Percentiles rank a stretch among this genome's conserved stretches.
Conservation (phyloP, 2,797 vertebrate species). For the Melanotaenia maccullochi region DNA sequence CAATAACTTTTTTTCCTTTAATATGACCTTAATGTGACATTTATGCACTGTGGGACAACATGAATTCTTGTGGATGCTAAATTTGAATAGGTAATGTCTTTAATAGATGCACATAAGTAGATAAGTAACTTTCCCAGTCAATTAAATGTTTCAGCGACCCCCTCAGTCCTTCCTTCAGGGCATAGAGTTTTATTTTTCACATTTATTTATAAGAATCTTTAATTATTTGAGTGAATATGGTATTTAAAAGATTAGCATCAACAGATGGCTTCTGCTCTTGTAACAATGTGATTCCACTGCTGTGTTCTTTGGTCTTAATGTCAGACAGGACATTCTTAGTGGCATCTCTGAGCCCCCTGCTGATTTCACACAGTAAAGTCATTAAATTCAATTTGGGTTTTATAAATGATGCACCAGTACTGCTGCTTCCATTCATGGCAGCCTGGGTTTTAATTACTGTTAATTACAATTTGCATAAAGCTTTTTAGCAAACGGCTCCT, state of each 20-base stretch:
- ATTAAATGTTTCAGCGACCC: slow-evolving; percentile 17
- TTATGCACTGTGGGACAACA: slow-evolving; percentile 8
- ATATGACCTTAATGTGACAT: slow-evolving; percentile 4
- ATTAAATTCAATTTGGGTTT: slow-evolving; percentile 82
- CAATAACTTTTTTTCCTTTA: background rate
- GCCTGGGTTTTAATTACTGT: slow-evolving; percentile 87
- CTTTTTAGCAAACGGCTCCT: slow-evolving; percentile 86
- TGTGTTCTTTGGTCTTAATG: slow-evolving; percentile 59
- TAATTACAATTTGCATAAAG: slow-evolving; percentile 90
- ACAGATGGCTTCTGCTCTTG: slow-evolving; percentile 54
- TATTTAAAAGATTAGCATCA: slow-evolving; percentile 58
- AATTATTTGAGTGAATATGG: slow-evolving; percentile 49
- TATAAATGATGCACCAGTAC: slow-evolving; percentile 81
- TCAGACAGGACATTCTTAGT: slow-evolving; percentile 59
- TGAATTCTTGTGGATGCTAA: background rate
- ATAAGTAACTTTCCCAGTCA: slow-evolving; percentile 29
- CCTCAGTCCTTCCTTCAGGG: slow-evolving; percentile 12
- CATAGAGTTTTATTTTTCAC: slow-evolving; percentile 30
- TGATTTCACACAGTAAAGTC: slow-evolving; percentile 67
- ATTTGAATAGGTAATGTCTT: background rate
- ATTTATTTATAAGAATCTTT: slow-evolving; percentile 25
- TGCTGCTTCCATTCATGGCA: slow-evolving; percentile 81
- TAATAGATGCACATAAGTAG: background rate
- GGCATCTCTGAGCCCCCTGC: slow-evolving; percentile 45
- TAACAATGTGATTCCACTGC: slow-evolving; percentile 12